Percentiles rank a stretch among this genome's conserved stretches.
These are phyloP conservation scores for Leptopilina clavipes DNA, from an alignment of 1,140 invertebrate genomes.

Conservation along the genomic window DNA sequence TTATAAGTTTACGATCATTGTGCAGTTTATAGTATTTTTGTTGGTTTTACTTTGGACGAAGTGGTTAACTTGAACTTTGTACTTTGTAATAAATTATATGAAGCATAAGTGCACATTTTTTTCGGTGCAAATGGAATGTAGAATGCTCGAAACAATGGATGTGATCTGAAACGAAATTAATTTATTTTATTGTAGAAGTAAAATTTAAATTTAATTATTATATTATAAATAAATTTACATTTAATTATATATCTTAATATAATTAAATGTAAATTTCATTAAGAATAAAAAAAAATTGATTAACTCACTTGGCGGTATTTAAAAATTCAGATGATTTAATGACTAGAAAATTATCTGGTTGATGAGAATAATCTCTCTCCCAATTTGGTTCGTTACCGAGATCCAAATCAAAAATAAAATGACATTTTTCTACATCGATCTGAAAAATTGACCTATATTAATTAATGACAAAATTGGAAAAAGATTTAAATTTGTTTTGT, in stretches of 20 bases:
- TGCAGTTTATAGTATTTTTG: constrained; percentile 51
- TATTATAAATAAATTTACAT: too few species aligned
- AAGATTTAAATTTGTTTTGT: too few species aligned
- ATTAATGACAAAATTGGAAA: constrained; percentile 49
- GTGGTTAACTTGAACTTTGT: constrained; percentile 67
- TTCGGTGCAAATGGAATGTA: constrained; percentile 90
- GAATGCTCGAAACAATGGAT: constrained; percentile 88
- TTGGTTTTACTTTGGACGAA: constrained; percentile 53
- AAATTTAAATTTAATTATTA: too few species aligned
- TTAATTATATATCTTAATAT: too few species aligned
- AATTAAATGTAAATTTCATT: too few species aligned
- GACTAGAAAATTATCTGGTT: constrained; percentile 83
- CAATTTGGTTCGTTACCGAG: constrained; percentile 79
- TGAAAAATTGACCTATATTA: constrained; percentile 75
- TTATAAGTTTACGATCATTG: background rate
- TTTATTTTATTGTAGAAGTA: constrained; percentile 38
- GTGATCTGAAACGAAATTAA: constrained; percentile 78
- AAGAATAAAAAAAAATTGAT: constrained; percentile 36
- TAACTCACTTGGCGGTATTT: constrained; percentile 80
- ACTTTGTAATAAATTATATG: constrained; percentile 88
- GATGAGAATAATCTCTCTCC: constrained; percentile 89
- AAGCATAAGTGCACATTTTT: constrained; percentile 82
- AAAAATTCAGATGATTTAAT: constrained; percentile 86
- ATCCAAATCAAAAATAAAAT: constrained; percentile 93
- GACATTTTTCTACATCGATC: constrained; percentile 83